Evolutionary conservation across 2,113 vertebrate genomes (phyloP), one percentile per base, ranked within the genome.

Genomic region (Protomyctophum bolini): DNA sequence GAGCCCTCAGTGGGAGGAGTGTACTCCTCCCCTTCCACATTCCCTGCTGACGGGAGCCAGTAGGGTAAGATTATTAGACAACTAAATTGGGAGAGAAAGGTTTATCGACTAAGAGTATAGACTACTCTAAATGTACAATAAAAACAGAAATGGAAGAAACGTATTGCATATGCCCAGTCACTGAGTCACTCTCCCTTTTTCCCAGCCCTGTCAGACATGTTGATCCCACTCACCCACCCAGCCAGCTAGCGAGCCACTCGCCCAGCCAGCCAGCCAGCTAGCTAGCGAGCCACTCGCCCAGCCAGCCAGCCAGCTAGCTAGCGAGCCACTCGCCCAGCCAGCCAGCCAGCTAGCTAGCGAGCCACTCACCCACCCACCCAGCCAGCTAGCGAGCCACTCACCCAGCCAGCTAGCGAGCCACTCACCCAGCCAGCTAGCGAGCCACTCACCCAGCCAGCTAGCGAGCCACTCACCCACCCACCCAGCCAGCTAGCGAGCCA

Each of bases 141-240:
- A 21, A 21, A 21, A 21, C 21, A 21, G 2, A 21, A 21, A 21
- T n/a, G n/a, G n/a, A n/a, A n/a, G n/a, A n/a, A n/a, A n/a, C n/a
- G n/a, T n/a, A n/a, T n/a, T n/a, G n/a, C n/a, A n/a, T n/a, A n/a
- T n/a, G n/a, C n/a, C n/a, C n/a, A n/a, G n/a, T n/a, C n/a, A n/a
- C n/a, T n/a, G n/a, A n/a, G n/a, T n/a, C n/a, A n/a, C 9, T 10
- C 21, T 45, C 12, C 74, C 33, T 51, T 10, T 62, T 73, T 67
- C 56, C 15, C 7, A 54, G 29, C 7, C 10, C 3, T 50, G 52
- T 66, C 11, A 14, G 21, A 74, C 68, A 65, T 48, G 55, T 68
- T 51, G 10, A 50, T 56, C 58, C 64, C n/a, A 21, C 21, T 21
- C 21, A 21, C 21, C 21, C 21, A 21, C 21, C 21, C 54, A 54